Evolutionary conservation across 2,113 vertebrate species (phyloP), one percentile per base, ranked within the genome.

Genomic region (Hippoglossus stenolepis): DNA sequence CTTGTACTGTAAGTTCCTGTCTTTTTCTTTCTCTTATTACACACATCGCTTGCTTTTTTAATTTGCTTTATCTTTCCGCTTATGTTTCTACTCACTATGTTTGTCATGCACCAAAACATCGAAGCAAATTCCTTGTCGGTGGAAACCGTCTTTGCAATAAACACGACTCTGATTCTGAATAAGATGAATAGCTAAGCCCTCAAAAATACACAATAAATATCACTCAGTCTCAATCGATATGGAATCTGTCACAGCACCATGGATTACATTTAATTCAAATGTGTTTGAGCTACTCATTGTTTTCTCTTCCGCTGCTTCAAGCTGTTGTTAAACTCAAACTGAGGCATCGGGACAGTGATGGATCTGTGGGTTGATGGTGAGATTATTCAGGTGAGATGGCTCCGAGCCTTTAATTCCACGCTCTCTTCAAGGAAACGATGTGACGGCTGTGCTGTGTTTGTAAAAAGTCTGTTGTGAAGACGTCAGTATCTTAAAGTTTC

Each of bases 381-480:
- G 85, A 89, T 89, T 85, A 79, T 79, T 63, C 88, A 89, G 84
- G 84, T 89, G 79, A 87, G 79, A 91, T 73, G 71, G 82, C 77
- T 84, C 24, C 13, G 4, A 86, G 79, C 87, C 68, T 88, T 87
- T 89, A 86, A 91, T 88, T 84, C 87, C 62, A 76, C 47, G 11
- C 64, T 83, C 68, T 75, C 84, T 85, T 79, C 78, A 77, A 70
- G 65, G 63, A 86, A 88, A 47, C 75, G 5, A 35, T 69, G 70
- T 61, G 65, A 78, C 65, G 65, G 58, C 64, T 76, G 18, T 23
- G 58, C 64, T 70, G 26, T 67, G 38, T 63, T n/a, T 85, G 31
- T 31, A 7, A 31, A 31, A 31, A 31, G 28, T 31, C 28, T 7
- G 28, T 31, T 31, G 75, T 57, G 63, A 54, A 70, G 77, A 72